Percentiles rank a stretch among this genome's conserved stretches.
Conservation (phyloP, 2,113 vertebrate genomes). For the Symphodus melops region DNA sequence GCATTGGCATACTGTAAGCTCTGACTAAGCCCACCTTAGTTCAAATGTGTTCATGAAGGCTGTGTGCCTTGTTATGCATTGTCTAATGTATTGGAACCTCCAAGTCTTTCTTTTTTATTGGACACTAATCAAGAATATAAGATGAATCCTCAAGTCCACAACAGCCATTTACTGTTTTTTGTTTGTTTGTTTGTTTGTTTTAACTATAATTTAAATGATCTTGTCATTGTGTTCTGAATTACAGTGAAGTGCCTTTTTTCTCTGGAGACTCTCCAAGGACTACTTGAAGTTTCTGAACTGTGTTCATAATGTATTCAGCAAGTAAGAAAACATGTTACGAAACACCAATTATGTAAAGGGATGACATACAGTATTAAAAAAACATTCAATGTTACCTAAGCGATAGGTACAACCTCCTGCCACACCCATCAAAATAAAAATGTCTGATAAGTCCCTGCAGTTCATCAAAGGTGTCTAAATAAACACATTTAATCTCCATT, state of each 20-base stretch:
- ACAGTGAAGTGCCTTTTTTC: constrained; percentile 10
- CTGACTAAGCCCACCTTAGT: constrained; percentile 13
- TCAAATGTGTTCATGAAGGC: constrained; percentile 6
- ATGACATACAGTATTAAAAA: background rate
- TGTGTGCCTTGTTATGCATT: constrained; percentile 6
- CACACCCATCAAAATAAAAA: constrained; percentile 1
- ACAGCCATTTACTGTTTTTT: background rate
- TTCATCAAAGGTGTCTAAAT: background rate
- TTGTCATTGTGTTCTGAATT: constrained; percentile 29
- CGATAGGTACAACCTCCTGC: too few relatives aligned
- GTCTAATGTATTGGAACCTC: constrained; percentile 15
- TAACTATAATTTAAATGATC: constrained; percentile 14
- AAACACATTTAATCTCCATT: background rate
- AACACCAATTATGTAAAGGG: background rate
- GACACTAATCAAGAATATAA: background rate
- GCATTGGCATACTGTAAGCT: constrained; percentile 12
- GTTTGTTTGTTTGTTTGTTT: too few relatives aligned
- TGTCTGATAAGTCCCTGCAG: background rate
- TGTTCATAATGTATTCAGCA: background rate
- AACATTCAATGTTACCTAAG: background rate
- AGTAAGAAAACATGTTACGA: constrained; percentile 5
- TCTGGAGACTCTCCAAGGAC: background rate
- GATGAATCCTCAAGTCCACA: background rate
- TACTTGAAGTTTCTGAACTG: background rate
- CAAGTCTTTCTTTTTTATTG: background rate